phyloP scores from a whole-genome alignment of 1,140 invertebrate species.

The Drosophila sp. region DNA sequence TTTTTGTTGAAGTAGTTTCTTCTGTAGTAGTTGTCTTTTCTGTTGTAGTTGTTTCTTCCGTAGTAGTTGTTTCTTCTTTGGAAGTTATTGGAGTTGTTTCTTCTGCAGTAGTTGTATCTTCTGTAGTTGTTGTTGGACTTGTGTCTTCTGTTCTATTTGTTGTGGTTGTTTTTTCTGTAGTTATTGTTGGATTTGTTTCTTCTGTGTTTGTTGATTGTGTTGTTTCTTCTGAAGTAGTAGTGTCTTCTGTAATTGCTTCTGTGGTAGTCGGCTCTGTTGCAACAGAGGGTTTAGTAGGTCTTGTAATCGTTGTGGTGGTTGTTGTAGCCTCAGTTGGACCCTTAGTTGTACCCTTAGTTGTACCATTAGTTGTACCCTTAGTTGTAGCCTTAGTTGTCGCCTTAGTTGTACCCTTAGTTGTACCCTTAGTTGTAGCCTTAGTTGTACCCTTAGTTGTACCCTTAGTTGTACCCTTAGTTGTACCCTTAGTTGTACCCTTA shows the following conservation, averaged over 20 bases:
- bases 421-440: neutral
- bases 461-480: neutral
- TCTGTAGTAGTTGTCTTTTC: neutral
- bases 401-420: neutral
- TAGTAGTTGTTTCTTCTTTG: neutral
- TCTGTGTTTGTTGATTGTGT: neutral
- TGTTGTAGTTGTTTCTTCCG: neutral
- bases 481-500: neutral
- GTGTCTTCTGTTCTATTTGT: neutral
- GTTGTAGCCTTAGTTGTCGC: neutral
- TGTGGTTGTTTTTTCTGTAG: neutral
- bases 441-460: neutral
- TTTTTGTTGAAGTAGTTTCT: too few relatives aligned
- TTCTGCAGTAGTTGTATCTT: too few relatives aligned
- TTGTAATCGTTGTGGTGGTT: neutral
- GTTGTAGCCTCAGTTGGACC: neutral
- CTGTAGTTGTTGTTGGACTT: conserved; percentile 1
- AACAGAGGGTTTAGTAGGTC: too few relatives aligned
- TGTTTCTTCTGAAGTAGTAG: neutral
- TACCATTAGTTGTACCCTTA: neutral
- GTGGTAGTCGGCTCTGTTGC: neutral
- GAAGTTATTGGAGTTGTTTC: neutral
- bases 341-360: neutral
- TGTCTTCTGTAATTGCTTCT: neutral
- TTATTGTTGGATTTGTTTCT: neutral